A percentile compares a stretch with the other conserved stretches of the same genome.
Evolutionary conservation across 2,113 vertebrate genomes (phyloP).

Genomic region (Natator depressus): DNA sequence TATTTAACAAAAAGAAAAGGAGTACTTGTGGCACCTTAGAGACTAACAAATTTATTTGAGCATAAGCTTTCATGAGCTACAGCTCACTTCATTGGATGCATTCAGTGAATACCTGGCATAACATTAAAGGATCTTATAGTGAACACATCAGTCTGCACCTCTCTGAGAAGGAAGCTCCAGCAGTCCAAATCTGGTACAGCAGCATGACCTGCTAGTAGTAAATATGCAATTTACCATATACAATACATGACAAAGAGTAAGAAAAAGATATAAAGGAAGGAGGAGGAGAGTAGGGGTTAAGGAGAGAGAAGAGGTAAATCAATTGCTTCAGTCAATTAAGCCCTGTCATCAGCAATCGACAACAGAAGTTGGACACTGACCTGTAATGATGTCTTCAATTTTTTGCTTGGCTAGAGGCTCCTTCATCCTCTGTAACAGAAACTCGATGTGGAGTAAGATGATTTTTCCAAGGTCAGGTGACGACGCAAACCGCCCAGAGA

Average conservation of each 20-base stretch:
- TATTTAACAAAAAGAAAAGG: too few species aligned
- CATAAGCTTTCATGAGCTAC: too few species aligned
- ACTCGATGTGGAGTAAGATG: conserved; percentile 84
- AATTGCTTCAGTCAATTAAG: background rate
- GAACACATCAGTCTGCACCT: background rate
- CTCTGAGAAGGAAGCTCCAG: too few species aligned
- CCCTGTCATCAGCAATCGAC: conserved; percentile 22
- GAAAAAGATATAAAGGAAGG: conserved; percentile 4
- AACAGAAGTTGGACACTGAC: conserved; percentile 74
- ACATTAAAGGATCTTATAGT: background rate
- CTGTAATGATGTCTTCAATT: conserved; percentile 87
- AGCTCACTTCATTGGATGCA: too few species aligned
- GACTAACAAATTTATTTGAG: too few species aligned
- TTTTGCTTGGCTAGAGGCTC: conserved; percentile 88
- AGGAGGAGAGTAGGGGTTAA: background rate
- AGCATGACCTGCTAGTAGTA: background rate
- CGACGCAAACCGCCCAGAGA: conserved; percentile 86
- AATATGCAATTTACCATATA: background rate
- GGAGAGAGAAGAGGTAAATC: conserved; percentile 16
- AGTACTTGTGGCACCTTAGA: too few species aligned
- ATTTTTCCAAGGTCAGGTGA: conserved; percentile 85
- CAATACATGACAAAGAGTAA: background rate
- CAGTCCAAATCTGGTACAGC: background rate
- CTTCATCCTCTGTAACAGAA: conserved; percentile 87
- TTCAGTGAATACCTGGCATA: background rate